These are phyloP conservation scores for Ceyx erithaca DNA, from an alignment of 2,797 vertebrate species.

Conservation along the genomic window DNA sequence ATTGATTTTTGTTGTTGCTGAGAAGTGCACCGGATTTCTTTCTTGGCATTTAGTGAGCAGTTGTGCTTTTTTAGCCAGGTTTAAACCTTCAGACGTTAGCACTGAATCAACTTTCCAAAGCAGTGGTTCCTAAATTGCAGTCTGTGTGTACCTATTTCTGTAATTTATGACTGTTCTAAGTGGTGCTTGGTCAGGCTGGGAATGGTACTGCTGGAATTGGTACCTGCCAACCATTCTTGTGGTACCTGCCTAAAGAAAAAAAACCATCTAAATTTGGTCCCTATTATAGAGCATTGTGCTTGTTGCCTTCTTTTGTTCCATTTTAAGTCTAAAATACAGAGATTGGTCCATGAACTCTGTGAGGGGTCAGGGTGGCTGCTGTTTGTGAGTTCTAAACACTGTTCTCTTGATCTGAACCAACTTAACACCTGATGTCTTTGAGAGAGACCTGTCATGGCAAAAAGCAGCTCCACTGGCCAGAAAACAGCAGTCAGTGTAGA, in stretches of 20 bases:
- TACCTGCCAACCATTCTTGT: background rate
- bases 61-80: background rate
- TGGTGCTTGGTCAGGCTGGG: background rate
- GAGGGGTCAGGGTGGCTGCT: background rate
- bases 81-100: background rate
- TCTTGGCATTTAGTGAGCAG: background rate
- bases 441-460: background rate
- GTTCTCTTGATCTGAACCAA: background rate
- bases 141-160: fast-evolving
- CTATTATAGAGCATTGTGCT: background rate
- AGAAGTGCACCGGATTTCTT: background rate
- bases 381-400: background rate
- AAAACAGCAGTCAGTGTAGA: background rate
- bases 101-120: background rate
- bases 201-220: background rate
- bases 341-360: background rate
- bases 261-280: background rate
- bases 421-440: background rate
- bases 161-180: background rate
- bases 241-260: background rate
- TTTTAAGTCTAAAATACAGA: background rate
- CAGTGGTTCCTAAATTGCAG: background rate
- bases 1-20: background rate
- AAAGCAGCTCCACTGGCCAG: background rate
- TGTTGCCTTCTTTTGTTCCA: background rate